Evolutionary conservation across 2,888 invertebrate genomes (phyloP), one percentile per base, ranked within the genome.

Genomic region (Trachelus iudaicus): DNA sequence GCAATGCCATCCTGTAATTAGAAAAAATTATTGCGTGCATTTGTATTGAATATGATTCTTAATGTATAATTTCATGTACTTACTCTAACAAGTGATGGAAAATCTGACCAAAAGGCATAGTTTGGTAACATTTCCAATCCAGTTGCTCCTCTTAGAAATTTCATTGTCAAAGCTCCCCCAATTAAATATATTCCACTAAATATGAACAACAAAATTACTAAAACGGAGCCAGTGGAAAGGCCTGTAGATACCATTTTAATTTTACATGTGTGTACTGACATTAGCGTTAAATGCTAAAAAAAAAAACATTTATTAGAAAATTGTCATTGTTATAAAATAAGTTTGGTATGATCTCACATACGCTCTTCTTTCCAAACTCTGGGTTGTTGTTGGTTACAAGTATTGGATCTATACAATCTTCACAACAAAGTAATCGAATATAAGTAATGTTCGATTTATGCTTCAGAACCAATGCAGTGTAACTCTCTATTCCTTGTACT

Each of bases 71-170:
- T 68, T 76, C 12, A 23, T 75, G 9, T 56, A 89, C 92, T 92
- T 92, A 96, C 96, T 92, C 92, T 94, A 56, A 96, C 94, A 84
- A 96, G 93, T 82, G 93, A 93, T 4, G 96, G 96, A 81, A 96
- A 90, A 79, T 94, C 94, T 12, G 92, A 91, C 96, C 96, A 96
- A 90, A 96, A 96, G 77, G 93, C 94, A 79, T 95, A 92, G 90
- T 96, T 95, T 0, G 96, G 96, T 84, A 96, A 93, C 85, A 96
- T 93, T 92, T 96, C 96, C 79, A 93, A 90, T 1, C 96, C 96
- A 71, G 94, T 93, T 0, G 96, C 96, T 37, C 96, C 96, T 90
- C 95, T 93, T 69, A 95, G 90, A 87, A 94, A 94, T 88, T 94
- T 95, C 88, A 95, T 93, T 1, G 94, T 93, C 73, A 94, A 89